Conservation (phyloP, 2,113 vertebrate genomes). For the Gymnobelideus leadbeateri region DNA sequence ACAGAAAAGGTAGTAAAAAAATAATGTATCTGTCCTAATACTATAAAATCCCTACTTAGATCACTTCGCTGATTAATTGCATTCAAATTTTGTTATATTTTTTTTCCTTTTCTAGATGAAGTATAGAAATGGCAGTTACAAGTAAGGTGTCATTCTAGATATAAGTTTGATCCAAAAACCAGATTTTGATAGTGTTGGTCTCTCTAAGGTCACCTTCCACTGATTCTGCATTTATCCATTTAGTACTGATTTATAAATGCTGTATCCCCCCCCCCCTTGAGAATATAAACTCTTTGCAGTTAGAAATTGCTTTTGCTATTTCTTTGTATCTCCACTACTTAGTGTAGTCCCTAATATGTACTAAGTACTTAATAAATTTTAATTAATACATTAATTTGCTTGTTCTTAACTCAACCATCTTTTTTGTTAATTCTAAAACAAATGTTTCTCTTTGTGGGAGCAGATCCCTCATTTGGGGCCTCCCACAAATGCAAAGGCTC, state of each 20-base stretch:
- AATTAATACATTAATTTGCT: background rate
- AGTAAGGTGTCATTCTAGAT: background rate
- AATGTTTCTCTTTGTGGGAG: background rate
- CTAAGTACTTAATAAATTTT: background rate
- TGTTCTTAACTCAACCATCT: background rate
- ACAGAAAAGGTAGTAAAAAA: conserved; percentile 53
- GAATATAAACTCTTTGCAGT: background rate
- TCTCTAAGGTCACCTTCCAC: background rate
- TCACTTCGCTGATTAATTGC: background rate
- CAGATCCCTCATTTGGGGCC: background rate
- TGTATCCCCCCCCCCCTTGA: background rate
- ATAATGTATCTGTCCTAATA: conserved; percentile 35
- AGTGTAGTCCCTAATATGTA: background rate
- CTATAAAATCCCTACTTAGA: background rate
- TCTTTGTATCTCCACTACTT: background rate
- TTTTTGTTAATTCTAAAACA: conserved; percentile 47
- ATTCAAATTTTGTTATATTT: background rate
- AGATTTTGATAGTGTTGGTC: background rate
- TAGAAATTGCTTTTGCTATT: background rate
- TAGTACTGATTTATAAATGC: background rate
- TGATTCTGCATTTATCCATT: background rate
- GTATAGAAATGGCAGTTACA: conserved; percentile 3
- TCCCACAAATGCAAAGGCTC: background rate
- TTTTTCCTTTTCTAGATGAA: conserved; percentile 20
- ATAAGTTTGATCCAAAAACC: background rate